Conservation (phyloP, 2,113 vertebrate species). For the Cranoglanis bouderius region DNA sequence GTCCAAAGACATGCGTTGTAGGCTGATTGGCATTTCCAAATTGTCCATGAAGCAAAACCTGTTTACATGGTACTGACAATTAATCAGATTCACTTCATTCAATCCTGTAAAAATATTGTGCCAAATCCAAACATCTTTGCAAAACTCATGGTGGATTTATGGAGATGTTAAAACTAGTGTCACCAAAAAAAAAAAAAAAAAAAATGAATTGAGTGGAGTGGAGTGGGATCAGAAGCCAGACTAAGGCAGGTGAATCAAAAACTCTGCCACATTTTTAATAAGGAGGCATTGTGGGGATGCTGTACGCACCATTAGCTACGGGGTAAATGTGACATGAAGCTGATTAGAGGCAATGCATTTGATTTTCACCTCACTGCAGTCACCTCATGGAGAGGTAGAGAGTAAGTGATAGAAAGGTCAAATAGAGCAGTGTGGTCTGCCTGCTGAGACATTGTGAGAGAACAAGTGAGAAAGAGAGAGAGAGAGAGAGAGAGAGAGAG, state of each 20-base stretch:
- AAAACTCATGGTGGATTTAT: too few species aligned
- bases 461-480: not conserved
- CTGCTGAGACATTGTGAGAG: not conserved
- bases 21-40: too few species aligned
- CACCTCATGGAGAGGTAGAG: not conserved
- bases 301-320: not conserved
- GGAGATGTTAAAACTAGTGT: not conserved
- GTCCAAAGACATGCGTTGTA: too few species aligned
- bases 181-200: not conserved
- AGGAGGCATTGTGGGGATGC: not conserved
- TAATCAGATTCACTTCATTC: not conserved
- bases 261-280: not conserved
- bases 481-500: not conserved
- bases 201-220: not conserved
- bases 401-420: conserved; percentile 11
- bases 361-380: not conserved
- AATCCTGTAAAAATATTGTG: not conserved
- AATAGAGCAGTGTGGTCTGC: not conserved
- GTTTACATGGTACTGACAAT: not conserved
- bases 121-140: not conserved
- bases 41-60: not conserved
- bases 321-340: not conserved
- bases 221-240: not conserved
- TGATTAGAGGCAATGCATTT: not conserved
- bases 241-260: not conserved